phyloP scores from a whole-genome alignment of 2,113 vertebrate genomes.

The Hylia prasina region DNA sequence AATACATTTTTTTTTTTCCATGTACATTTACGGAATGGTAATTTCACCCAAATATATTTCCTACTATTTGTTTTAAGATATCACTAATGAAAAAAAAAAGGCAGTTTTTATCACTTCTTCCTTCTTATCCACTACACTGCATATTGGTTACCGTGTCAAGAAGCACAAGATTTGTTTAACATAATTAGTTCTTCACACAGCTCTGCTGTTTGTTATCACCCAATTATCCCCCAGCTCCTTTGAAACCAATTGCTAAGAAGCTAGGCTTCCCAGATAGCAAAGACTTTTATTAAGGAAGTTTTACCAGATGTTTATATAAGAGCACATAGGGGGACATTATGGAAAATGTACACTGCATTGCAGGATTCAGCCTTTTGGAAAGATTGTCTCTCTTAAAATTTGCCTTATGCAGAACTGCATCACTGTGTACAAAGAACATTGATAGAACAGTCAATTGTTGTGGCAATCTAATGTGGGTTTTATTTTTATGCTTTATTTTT shows the following conservation, averaged over 20 bases:
- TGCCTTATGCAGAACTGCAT: neutral
- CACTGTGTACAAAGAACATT: neutral
- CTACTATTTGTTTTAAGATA: neutral
- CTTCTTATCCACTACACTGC: neutral
- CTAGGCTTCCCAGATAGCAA: neutral
- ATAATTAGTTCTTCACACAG: neutral
- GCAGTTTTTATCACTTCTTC: neutral
- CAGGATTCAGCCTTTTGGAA: neutral
- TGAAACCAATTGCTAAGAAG: neutral
- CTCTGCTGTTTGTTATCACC: neutral
- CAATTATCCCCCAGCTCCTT: neutral
- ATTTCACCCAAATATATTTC: neutral
- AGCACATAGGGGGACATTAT: neutral
- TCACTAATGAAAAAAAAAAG: neutral
- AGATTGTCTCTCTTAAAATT: neutral
- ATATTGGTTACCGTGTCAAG: neutral
- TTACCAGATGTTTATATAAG: neutral
- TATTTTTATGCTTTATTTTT: neutral
- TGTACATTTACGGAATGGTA: neutral
- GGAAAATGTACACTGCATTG: neutral
- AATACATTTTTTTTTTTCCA: neutral
- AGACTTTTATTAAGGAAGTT: neutral
- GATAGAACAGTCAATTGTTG: neutral
- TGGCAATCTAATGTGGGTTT: neutral
- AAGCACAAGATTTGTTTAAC: neutral